Percentiles rank a stretch among this genome's conserved stretches.
These are phyloP conservation scores for Nomada fucata DNA, from an alignment of 2,888 invertebrate genomes.

Conservation along the genomic window DNA sequence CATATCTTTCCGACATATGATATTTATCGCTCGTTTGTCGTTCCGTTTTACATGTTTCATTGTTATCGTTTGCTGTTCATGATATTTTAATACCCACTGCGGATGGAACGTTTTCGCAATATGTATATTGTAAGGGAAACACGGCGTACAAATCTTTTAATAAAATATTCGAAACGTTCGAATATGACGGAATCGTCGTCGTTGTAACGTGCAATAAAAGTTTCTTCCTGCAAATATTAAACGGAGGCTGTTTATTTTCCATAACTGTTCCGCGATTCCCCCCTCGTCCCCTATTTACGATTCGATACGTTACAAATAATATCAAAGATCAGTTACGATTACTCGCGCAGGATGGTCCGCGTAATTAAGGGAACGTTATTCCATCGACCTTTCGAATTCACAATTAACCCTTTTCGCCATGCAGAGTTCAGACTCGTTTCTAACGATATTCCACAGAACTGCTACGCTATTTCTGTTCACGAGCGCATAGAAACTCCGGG, in stretches of 20 bases:
- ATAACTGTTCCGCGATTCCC: too few species aligned
- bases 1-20: slow-evolving; percentile 14
- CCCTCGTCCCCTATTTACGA: too few species aligned
- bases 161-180: background rate
- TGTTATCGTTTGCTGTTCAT: background rate
- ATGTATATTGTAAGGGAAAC: too few species aligned
- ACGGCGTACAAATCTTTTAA: background rate
- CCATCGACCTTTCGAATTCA: slow-evolving; percentile 23
- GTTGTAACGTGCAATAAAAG: background rate
- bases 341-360: slow-evolving; percentile 9
- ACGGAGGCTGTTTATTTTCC: background rate
- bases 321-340: slow-evolving; percentile 13
- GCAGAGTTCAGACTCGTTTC: slow-evolving; percentile 23
- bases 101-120: background rate
- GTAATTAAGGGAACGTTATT: slow-evolving; percentile 24
- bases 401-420: slow-evolving; percentile 33
- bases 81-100: background rate
- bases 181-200: background rate
- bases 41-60: background rate
- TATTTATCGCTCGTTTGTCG: slow-evolving; percentile 6
- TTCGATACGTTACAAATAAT: background rate
- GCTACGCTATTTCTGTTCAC: slow-evolving; percentile 28
- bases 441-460: slow-evolving; percentile 41
- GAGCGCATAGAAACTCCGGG: slow-evolving; percentile 28
- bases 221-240: background rate